Percentiles rank a stretch among this genome's conserved stretches.
phyloP scores from a whole-genome alignment of 2,888 invertebrate species.

The Choristoneura rosaceana region DNA sequence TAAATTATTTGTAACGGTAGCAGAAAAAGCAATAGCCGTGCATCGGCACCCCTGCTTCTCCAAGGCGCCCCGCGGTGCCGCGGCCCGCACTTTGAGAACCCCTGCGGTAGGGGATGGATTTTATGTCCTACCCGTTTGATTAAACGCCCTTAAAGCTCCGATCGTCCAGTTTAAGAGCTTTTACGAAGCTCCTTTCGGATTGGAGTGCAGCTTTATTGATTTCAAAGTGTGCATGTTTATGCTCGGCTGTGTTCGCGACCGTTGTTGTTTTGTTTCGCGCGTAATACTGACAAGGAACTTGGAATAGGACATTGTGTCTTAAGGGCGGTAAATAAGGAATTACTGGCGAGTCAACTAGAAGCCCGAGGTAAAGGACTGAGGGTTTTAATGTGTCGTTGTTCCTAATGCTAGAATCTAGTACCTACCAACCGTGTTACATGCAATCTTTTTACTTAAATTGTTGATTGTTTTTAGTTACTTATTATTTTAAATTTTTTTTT shows the following conservation, averaged over 20 bases:
- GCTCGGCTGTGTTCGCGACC: background rate
- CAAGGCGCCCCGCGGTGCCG: background rate
- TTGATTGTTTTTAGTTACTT: too few species aligned
- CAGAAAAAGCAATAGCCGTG: too few species aligned
- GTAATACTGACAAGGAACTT: background rate
- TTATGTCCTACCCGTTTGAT: constrained; percentile 32
- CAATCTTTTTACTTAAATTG: too few species aligned
- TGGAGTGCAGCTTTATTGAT: constrained; percentile 37
- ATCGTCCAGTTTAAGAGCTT: constrained; percentile 33
- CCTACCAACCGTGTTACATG: too few species aligned
- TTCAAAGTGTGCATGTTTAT: constrained; percentile 8
- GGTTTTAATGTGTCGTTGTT: too few species aligned
- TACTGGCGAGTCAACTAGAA: too few species aligned
- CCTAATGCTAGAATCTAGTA: too few species aligned
- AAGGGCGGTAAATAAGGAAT: too few species aligned
- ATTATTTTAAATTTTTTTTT: too few species aligned
- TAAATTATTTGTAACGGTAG: too few species aligned
- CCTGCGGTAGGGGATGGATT: constrained; percentile 20
- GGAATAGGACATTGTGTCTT: too few species aligned
- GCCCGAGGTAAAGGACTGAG: too few species aligned
- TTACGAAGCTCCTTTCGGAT: constrained; percentile 27
- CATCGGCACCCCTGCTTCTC: background rate
- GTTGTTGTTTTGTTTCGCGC: background rate
- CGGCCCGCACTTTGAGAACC: background rate
- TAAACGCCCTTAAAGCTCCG: constrained; percentile 28